Evolutionary conservation across 2,113 vertebrate genomes (phyloP).

Genomic region (Acrocephalus arundinaceus): DNA sequence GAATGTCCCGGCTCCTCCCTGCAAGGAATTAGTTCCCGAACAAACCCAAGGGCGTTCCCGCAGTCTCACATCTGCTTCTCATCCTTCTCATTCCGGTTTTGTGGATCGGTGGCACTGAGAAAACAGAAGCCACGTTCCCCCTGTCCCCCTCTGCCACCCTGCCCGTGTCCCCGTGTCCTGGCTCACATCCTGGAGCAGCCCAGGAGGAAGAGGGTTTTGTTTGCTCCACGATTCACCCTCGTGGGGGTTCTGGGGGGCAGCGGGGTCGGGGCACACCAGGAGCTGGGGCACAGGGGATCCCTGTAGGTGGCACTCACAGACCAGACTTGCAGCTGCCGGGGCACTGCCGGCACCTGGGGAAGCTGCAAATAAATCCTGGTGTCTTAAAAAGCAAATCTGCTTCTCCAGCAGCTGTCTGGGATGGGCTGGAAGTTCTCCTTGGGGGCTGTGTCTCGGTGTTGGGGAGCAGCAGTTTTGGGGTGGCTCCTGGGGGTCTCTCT

Average conservation of each 20-base stretch:
- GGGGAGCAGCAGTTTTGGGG: background rate
- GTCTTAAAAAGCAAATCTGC: background rate
- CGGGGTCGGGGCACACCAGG: background rate
- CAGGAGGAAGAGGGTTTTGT: background rate
- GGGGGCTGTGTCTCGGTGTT: rapidly evolving
- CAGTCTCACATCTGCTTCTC: background rate
- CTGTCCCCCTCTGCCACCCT: background rate
- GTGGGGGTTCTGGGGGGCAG: background rate
- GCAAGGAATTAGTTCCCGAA: background rate
- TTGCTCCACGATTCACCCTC: background rate
- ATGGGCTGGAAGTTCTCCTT: background rate
- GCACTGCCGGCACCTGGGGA: background rate
- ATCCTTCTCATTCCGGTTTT: rapidly evolving
- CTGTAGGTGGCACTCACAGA: slow-evolving; percentile 66
- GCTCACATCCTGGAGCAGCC: rapidly evolving
- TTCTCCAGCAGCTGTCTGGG: background rate
- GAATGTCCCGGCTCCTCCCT: background rate
- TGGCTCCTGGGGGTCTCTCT: background rate
- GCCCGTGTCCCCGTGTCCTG: rapidly evolving
- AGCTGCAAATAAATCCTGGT: background rate
- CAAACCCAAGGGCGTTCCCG: background rate
- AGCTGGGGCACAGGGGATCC: background rate
- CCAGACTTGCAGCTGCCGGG: background rate
- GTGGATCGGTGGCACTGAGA: background rate
- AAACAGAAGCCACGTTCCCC: rapidly evolving